Base-by-base conservation (phyloP, 2,113 vertebrate species). In the Antennarius striatus region DNA sequence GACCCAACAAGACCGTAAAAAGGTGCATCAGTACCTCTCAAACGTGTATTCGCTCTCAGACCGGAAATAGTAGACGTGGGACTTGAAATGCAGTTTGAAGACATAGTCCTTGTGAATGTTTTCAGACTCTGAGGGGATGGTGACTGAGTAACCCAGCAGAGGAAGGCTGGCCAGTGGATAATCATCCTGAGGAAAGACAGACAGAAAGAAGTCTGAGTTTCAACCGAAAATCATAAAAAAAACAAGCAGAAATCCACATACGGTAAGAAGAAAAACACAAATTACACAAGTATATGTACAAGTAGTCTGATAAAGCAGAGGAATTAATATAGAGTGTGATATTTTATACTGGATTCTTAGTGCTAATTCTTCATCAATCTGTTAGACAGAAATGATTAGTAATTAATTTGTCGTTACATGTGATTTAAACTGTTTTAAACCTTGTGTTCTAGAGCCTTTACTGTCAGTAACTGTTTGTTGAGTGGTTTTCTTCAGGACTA, bases 11-110 rank as follows among this genome's bases (percentile, higher is more conserved):
- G 39, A 42, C 10, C 6, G 14, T 4, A n/a, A 10, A 55, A 45
- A 13, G 1, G 10, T 16, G 54, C 7, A 13, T 36, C 1, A 2
- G 65, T 89, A 98, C 98, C 98, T 96, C 82, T 98, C 96, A 55
- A 99, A 99, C 0, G 96, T 96, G 79, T 99, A 98, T 88, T 99
- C 95, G 8, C 95, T 98, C 84, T 99, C 98, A 0, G 98, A 96
- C 92, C 98, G 92, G 94, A 99, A 99, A 84, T 96, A 99, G 88
- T 99, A 99, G 76, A 99, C 93, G 0, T 99, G 98, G 82, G 98
- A 99, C 89, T 98, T 99, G 93, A 99, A 99, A 73, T 98, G 97
- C 48, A 99, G 92, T 82, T 99, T 99, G 92, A 99, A 99, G 67
- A 99, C 98, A 0, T 96, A 94, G 90, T 98, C 98, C 86, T 99